Conservation (phyloP, 2,113 vertebrate genomes). For the Scomber japonicus region DNA sequence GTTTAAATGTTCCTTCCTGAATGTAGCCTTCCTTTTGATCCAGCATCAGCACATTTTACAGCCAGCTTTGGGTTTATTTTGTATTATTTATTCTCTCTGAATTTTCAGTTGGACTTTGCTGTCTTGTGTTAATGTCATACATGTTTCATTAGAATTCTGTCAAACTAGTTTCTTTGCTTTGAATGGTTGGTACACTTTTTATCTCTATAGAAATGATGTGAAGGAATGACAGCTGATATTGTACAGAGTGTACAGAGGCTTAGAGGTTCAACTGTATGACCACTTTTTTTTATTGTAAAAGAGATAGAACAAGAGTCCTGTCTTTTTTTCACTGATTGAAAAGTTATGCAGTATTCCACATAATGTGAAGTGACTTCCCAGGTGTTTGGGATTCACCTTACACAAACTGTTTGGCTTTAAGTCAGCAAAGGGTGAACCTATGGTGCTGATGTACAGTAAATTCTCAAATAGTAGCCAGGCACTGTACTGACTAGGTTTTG, state of each 20-base stretch:
- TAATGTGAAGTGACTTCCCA: no score
- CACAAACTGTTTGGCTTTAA: no score
- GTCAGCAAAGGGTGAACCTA: no score
- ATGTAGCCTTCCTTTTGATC: constrained; percentile 6
- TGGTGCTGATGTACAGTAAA: no score
- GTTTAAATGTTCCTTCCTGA: background rate
- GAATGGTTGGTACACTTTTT: background rate
- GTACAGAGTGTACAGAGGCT: background rate
- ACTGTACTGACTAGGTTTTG: no score
- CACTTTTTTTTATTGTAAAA: background rate
- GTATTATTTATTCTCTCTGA: background rate
- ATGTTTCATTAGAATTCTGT: background rate
- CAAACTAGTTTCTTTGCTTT: background rate
- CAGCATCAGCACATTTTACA: background rate
- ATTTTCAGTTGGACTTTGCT: no score
- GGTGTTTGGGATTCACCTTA: no score
- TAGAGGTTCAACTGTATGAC: background rate
- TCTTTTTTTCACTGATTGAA: background rate
- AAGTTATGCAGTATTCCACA: no score
- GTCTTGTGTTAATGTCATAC: no score
- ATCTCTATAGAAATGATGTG: background rate
- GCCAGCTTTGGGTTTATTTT: background rate
- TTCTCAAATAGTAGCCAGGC: no score
- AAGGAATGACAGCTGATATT: background rate
- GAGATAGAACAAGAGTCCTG: background rate